Base-by-base conservation (phyloP, 2,113 vertebrate species). In the Cheilinus undulatus region DNA sequence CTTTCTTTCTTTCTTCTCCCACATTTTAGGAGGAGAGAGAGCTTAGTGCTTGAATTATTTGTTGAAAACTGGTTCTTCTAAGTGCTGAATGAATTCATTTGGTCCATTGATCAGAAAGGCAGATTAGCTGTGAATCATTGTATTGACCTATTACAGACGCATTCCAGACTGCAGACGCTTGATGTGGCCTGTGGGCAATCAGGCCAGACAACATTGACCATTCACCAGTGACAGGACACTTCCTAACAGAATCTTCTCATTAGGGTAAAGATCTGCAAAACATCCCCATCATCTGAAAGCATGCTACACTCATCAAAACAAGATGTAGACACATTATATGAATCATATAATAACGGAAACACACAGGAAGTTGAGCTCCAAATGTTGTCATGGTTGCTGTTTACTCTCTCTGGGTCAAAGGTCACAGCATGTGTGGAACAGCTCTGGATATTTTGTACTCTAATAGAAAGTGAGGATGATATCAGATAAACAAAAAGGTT, bases 81-180 rank as follows among this genome's bases (percentile, higher is more conserved):
- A 49, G 49, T 45, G 10, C 34, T 59, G 28, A 24, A 48, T 65
- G 28, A 24, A 48, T 62, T 71, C 5, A 67, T 66, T 53, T 58
- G 3, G 38, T 74, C 13, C 11, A 19, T 57, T 49, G n/a, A 80
- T 62, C 49, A 51, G 60, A 73, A 20, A 51, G 53, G 4, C 56
- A 73, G 36, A 65, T 22, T 76, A 7, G 8, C 40, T 75, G 51
- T 83, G 67, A 85, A 77, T 88, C 79, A 76, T 77, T 65, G 40
- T 52, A 28, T 66, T 73, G 83, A 84, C 40, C 68, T 71, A 68
- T 81, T 53, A 75, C 65, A 62, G 67, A 53, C 23, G 48, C 69
- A 70, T 85, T 77, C 66, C 68, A 75, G 63, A 52, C 67, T 69
- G 24, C 59, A 62, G 51, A 74, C 8, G 23, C 46, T 73, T 76